Evolutionary conservation across 2,113 vertebrate genomes (phyloP), one percentile per base, ranked within the genome.

Genomic region (Nannobrachium achirus): DNA sequence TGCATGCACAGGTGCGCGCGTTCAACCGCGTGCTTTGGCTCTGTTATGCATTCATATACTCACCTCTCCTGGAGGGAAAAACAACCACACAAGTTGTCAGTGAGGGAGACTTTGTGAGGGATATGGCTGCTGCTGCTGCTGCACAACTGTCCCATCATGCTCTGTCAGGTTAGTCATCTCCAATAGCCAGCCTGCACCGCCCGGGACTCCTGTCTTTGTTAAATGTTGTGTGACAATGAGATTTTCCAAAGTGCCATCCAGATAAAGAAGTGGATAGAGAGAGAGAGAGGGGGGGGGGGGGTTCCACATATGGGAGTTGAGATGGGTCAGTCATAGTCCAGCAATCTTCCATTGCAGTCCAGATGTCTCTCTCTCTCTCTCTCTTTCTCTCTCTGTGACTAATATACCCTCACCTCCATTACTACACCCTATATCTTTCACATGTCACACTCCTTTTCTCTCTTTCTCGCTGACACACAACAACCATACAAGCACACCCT

Each of bases 211-310:
- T 85, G 87, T 85, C 82, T 89, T 85, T 85, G 89, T 89, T 90
- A 89, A 91, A 89, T 91, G 89, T 90, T 89, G 80, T 89, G 88
- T 90, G 87, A 90, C 88, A 86, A 87, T 88, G 84, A 88, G 82
- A 81, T 88, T 91, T 90, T 89, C 86, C 79, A 79, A 90, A 81
- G 87, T 84, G 87, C 84, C 87, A 83, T 75, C 76, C 7, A 78
- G 86, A 90, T 88, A 87, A 90, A 88, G 80, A 81, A 90, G 83
- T 89, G 86, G 61, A 71, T 73, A 60, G 60, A 81, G 72, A 80
- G 64, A 56, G 63, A 38, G 66, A 3, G 52, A 8, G 20, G 5
- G 10, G 20, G 14, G 9, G 45, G 51, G 13, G 53, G 15, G 18
- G 56, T 11, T 14, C n/a, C 40, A 73, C 53, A 14, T 77, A 78